phyloP scores from a whole-genome alignment of 2,888 invertebrate genomes.

The Proisotoma minuta region DNA sequence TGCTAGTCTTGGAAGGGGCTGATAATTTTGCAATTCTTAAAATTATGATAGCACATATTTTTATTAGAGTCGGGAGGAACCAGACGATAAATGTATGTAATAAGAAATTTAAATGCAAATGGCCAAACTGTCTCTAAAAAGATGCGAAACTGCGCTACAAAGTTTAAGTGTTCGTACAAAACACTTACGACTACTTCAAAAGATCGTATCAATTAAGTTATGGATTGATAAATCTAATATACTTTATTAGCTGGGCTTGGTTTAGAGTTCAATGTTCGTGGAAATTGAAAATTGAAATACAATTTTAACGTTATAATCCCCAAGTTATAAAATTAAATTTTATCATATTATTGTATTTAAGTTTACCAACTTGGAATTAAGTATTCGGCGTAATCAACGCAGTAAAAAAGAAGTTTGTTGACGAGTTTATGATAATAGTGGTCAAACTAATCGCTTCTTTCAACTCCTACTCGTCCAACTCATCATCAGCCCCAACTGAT shows the following conservation, averaged over 20 bases:
- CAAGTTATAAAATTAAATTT: neutral
- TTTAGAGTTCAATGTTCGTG: too few relatives aligned
- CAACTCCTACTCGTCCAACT: neutral
- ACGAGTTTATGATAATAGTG: neutral
- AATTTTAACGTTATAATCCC: neutral
- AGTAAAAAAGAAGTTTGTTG: neutral
- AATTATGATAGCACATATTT: too few relatives aligned
- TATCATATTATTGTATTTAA: too few relatives aligned
- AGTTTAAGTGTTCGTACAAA: too few relatives aligned
- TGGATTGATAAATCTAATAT: neutral
- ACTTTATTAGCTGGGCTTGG: too few relatives aligned
- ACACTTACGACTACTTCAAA: too few relatives aligned
- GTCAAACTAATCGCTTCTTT: neutral
- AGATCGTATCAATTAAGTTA: neutral
- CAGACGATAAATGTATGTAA: too few relatives aligned
- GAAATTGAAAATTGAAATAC: too few relatives aligned
- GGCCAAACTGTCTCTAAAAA: too few relatives aligned
- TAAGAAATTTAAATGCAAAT: neutral
- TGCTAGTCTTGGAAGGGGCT: too few relatives aligned
- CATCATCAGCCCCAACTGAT: neutral
- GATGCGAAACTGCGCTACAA: neutral
- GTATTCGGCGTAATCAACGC: neutral
- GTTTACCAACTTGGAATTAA: neutral
- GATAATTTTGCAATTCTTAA: too few relatives aligned
- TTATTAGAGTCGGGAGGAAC: neutral